These are phyloP conservation scores for Contarinia nasturtii DNA, from an alignment of 1,140 invertebrate species.

Conservation along the genomic window DNA sequence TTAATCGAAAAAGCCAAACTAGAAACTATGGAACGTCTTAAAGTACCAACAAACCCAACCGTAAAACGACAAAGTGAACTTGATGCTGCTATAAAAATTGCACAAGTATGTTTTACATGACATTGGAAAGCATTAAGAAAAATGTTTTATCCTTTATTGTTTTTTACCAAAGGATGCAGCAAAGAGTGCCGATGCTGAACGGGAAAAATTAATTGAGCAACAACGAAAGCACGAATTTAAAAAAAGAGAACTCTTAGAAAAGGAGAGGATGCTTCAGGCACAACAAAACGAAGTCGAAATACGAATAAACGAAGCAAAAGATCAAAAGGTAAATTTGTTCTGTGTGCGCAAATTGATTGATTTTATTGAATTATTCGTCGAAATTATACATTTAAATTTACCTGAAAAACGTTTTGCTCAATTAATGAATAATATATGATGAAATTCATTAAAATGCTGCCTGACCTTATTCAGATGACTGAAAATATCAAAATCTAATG, in stretches of 20 bases:
- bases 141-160: neutral
- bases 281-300: slow-evolving; percentile 21
- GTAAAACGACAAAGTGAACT: slow-evolving; percentile 22
- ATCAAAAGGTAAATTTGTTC: slow-evolving; percentile 14
- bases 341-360: too few species aligned
- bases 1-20: slow-evolving; percentile 23
- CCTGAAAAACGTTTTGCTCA: too few species aligned
- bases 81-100: slow-evolving; percentile 28
- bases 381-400: too few species aligned
- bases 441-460: too few species aligned
- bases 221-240: slow-evolving; percentile 24
- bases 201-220: slow-evolving; percentile 21
- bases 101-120: slow-evolving; percentile 8
- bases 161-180: slow-evolving; percentile 19
- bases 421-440: too few species aligned
- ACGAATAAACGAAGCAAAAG: slow-evolving; percentile 10
- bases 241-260: slow-evolving; percentile 21
- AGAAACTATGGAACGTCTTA: slow-evolving; percentile 19
- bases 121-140: too few species aligned
- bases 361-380: too few species aligned
- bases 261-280: slow-evolving; percentile 18
- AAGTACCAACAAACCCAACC: slow-evolving; percentile 8
- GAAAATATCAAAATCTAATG: too few species aligned
- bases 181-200: slow-evolving; percentile 24
- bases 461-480: slow-evolving; percentile 5